A percentile compares a stretch with the other conserved stretches of the same genome.
Evolutionary conservation across 2,797 vertebrate species (phyloP).

Genomic region (Holocentrus rufus): DNA sequence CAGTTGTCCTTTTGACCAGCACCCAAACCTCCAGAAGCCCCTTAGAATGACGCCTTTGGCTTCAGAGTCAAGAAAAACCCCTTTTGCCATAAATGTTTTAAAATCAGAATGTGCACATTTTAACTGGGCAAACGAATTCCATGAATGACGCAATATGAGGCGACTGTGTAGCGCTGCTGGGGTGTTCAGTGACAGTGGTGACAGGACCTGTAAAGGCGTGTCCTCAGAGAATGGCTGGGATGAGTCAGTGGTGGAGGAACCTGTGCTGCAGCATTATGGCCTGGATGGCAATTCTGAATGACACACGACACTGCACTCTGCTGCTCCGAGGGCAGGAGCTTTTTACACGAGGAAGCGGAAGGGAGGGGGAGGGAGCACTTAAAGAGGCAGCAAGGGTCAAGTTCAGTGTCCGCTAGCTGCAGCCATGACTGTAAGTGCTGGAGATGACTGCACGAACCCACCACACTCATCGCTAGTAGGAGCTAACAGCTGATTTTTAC

Average conservation of each 20-base stretch:
- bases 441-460: not conserved
- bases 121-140: not conserved
- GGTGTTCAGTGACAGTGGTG: conserved; percentile 1
- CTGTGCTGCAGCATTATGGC: conserved; percentile 61
- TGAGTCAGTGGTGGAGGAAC: conserved; percentile 72
- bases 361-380: not conserved
- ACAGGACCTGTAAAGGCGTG: conserved; percentile 46
- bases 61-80: not conserved
- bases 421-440: not conserved
- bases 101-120: conserved; percentile 15
- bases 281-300: conserved; percentile 21
- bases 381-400: not conserved
- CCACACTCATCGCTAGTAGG: not conserved
- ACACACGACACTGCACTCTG: not conserved
- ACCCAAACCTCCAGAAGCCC: conserved; percentile 11
- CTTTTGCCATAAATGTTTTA: conserved; percentile 8
- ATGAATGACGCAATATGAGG: not conserved
- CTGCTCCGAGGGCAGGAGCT: not conserved
- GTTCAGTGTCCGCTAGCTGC: not conserved
- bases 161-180: not conserved
- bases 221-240: conserved; percentile 20
- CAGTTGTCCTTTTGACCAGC: not conserved
- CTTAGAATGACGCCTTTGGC: not conserved
- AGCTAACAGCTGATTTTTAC: not conserved
- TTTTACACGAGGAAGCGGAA: conserved; percentile 4